phyloP scores from a whole-genome alignment of 2,113 vertebrate genomes.

The Xiphophorus hellerii region DNA sequence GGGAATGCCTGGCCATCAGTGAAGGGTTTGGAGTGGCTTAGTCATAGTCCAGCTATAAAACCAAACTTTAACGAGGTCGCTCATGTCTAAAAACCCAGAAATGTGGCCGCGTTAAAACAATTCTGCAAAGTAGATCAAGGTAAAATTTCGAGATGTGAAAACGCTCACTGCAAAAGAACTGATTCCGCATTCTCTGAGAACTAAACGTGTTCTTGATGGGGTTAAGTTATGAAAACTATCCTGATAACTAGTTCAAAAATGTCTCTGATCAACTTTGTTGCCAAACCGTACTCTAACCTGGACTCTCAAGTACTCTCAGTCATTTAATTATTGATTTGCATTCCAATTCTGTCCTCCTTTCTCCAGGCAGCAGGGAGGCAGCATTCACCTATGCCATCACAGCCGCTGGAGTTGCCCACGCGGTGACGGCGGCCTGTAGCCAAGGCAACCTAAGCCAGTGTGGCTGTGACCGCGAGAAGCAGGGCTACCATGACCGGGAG shows the following conservation, averaged over 20 bases:
- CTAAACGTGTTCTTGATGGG: not conserved
- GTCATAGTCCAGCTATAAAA: not conserved
- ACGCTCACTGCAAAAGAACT: not conserved
- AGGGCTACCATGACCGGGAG: conserved; percentile 95
- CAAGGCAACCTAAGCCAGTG: conserved; percentile 98
- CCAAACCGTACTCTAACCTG: not conserved
- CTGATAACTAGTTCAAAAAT: not conserved
- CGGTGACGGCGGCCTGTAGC: conserved; percentile 95
- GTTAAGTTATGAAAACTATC: not conserved
- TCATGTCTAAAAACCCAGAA: not conserved
- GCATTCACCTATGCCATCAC: conserved; percentile 98
- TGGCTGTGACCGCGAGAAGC: conserved; percentile 97
- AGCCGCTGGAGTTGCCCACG: conserved; percentile 94
- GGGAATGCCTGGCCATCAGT: not conserved
- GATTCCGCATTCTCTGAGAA: not conserved
- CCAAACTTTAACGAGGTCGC: not conserved
- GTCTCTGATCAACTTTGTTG: not conserved
- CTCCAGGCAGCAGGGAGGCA: conserved; percentile 94
- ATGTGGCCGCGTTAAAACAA: not conserved
- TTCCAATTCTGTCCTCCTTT: conserved; percentile 9
- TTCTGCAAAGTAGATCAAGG: not conserved
- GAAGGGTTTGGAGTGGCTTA: not conserved
- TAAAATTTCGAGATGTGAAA: not conserved
- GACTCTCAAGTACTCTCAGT: not conserved
- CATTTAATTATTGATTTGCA: not conserved